These are phyloP conservation scores for Lepus townsendii DNA, from an alignment of 2,797 vertebrate genomes.

Conservation along the genomic window DNA sequence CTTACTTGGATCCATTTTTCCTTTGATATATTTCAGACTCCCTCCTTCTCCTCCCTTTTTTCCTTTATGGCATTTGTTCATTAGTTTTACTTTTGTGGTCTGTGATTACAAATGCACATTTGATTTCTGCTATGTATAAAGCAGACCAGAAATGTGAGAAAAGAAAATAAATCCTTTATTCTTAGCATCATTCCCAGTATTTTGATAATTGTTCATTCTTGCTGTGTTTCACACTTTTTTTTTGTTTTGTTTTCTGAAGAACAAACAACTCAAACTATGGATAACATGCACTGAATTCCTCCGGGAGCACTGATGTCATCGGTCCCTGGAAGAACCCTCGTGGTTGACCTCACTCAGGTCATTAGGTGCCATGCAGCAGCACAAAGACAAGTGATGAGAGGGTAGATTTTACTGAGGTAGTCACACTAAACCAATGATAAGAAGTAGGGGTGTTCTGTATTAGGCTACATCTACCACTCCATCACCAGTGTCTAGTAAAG, in stretches of 20 bases:
- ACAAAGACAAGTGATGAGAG: neutral
- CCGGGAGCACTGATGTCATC: neutral
- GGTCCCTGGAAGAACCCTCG: neutral
- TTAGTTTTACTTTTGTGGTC: neutral
- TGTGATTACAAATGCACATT: neutral
- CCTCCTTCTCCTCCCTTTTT: neutral
- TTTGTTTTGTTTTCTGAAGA: neutral
- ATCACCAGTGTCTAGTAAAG: neutral
- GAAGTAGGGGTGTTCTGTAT: neutral
- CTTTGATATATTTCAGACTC: conserved; percentile 3
- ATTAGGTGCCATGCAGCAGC: neutral
- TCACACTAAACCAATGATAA: neutral
- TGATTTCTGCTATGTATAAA: conserved; percentile 16
- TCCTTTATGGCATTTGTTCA: neutral
- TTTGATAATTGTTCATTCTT: neutral
- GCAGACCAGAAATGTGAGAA: neutral
- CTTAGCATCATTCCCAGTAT: neutral
- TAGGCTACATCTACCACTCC: neutral
- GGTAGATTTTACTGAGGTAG: neutral
- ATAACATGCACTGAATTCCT: neutral
- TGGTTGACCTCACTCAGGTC: neutral
- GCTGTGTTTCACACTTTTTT: neutral
- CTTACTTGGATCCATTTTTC: neutral
- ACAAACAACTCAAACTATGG: neutral
- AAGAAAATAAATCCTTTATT: neutral